These are phyloP conservation scores for Scolopax bukidnonensis DNA, from an alignment of 2,797 vertebrate species.

Conservation along the genomic window DNA sequence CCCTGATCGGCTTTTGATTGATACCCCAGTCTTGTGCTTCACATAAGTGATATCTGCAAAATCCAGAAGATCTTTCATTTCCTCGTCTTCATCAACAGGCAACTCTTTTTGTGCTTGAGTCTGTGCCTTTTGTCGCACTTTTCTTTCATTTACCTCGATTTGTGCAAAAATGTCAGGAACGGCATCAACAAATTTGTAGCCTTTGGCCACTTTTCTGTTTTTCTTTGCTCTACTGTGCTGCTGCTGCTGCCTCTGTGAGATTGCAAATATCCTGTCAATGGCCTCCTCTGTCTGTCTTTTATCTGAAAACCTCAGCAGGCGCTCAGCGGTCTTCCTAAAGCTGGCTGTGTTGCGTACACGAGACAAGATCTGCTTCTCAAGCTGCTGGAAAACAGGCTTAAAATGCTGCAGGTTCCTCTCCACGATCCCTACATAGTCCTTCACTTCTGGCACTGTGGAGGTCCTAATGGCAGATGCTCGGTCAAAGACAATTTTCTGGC, in stretches of 20 bases:
- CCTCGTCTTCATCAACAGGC: conserved; percentile 88
- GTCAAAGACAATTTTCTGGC: conserved; percentile 91
- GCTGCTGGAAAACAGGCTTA: conserved; percentile 94
- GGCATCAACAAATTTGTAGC: conserved; percentile 86
- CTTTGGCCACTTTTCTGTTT: conserved; percentile 79
- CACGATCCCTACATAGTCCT: conserved; percentile 86
- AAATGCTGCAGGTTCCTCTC: conserved; percentile 91
- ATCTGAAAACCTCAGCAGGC: conserved; percentile 89
- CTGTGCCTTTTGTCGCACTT: conserved; percentile 87
- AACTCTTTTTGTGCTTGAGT: conserved; percentile 87
- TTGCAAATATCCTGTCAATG: conserved; percentile 89
- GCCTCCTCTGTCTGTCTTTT: conserved; percentile 90
- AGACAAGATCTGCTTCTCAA: conserved; percentile 92
- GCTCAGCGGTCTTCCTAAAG: conserved; percentile 91
- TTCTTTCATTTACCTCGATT: conserved; percentile 92
- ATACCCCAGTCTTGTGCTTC: conserved; percentile 80
- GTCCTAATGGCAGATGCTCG: conserved; percentile 70
- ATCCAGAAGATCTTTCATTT: conserved; percentile 90
- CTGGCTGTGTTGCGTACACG: conserved; percentile 88
- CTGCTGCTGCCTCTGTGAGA: conserved; percentile 87
- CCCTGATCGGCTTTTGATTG: conserved; percentile 79
- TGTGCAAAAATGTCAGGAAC: conserved; percentile 94
- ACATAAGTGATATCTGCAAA: conserved; percentile 83
- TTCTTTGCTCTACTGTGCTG: conserved; percentile 82
- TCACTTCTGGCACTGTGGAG: conserved; percentile 81